These are phyloP conservation scores for Oreochromis niloticus DNA, from an alignment of 2,113 vertebrate genomes.

Conservation along the genomic window DNA sequence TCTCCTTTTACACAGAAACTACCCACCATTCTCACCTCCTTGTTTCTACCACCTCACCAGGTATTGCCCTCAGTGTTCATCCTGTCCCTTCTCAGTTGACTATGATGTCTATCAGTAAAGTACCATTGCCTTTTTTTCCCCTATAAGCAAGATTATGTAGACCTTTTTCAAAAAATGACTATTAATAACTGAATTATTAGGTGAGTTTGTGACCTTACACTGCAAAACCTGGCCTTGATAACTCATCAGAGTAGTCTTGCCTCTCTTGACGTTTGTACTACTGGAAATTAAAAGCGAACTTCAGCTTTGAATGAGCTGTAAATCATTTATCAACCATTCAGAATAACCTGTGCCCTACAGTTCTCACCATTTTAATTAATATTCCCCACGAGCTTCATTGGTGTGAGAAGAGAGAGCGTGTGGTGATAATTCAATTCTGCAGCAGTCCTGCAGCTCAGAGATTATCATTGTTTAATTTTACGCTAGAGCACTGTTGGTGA, in stretches of 20 bases:
- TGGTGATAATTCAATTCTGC: neutral
- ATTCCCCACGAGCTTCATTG: neutral
- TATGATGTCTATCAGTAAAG: neutral
- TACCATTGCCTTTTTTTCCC: neutral
- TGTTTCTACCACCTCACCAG: neutral
- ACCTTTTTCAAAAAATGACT: neutral
- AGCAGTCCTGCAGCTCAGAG: neutral
- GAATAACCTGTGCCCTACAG: neutral
- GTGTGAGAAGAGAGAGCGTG: neutral
- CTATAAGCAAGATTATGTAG: neutral
- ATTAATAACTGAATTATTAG: neutral
- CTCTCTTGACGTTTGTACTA: neutral
- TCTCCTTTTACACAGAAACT: neutral
- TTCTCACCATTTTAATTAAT: neutral
- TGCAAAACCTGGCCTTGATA: neutral
- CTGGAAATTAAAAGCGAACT: neutral
- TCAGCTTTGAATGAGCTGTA: neutral
- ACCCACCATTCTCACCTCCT: neutral
- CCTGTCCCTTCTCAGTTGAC: neutral
- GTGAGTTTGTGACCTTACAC: neutral
- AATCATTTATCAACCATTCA: constrained; percentile 4
- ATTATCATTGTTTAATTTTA: neutral
- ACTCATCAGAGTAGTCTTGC: neutral
- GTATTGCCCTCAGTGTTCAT: neutral
- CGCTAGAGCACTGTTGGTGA: neutral